These are phyloP conservation scores for Eupithecia centaureata DNA, from an alignment of 2,888 invertebrate genomes.

Conservation along the genomic window DNA sequence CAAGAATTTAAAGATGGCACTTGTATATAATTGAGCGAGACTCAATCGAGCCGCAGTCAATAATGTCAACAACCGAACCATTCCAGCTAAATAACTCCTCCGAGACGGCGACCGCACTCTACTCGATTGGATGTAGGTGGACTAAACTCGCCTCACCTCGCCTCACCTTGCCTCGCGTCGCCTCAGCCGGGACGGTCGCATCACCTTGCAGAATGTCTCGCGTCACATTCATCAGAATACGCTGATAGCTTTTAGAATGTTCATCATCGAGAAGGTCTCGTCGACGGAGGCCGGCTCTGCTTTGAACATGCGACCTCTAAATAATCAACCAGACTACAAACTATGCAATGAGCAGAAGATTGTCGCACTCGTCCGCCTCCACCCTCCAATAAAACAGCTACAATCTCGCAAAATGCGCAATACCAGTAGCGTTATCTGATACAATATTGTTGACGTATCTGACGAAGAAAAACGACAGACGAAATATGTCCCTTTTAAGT, in stretches of 20 bases:
- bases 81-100: slow-evolving; percentile 75
- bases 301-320: too few species aligned
- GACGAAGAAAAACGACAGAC: slow-evolving; percentile 43
- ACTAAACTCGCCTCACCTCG: slow-evolving; percentile 54
- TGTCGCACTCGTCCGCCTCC: neutral
- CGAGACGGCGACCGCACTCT: slow-evolving; percentile 72
- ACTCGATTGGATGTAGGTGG: slow-evolving; percentile 77
- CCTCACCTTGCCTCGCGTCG: neutral
- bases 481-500: slow-evolving; percentile 55
- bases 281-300: neutral
- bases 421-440: slow-evolving; percentile 34
- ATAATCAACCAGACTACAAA: neutral
- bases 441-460: slow-evolving; percentile 35
- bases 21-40: slow-evolving; percentile 25
- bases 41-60: slow-evolving; percentile 58
- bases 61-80: slow-evolving; percentile 73
- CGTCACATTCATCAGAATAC: neutral
- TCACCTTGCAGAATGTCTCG: neutral
- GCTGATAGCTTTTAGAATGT: neutral
- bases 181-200: neutral
- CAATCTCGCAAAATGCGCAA: slow-evolving; percentile 31
- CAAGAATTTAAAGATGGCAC: slow-evolving; percentile 35
- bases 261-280: neutral
- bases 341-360: neutral
- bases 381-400: slow-evolving; percentile 16